phyloP scores from a whole-genome alignment of 2,113 vertebrate genomes.

The Lathamus discolor region DNA sequence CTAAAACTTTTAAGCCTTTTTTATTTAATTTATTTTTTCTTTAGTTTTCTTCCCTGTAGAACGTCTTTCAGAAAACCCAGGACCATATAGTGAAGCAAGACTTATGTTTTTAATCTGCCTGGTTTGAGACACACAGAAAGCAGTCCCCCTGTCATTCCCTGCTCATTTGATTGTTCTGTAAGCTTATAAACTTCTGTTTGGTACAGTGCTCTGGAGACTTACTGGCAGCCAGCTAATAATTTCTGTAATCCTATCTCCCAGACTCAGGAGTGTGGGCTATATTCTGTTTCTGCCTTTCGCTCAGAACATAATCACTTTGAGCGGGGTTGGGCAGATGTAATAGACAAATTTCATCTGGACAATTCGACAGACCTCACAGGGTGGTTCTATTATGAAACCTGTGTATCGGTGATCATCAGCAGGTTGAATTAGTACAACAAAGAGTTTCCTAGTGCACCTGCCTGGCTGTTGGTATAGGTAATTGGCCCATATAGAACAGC shows the following conservation, averaged over 20 bases:
- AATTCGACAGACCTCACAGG: fast-evolving
- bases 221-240: background rate
- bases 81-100: background rate
- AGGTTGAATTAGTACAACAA: background rate
- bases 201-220: background rate
- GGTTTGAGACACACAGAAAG: background rate
- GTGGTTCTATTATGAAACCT: background rate
- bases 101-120: background rate
- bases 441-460: background rate
- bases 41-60: background rate
- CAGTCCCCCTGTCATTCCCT: background rate
- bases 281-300: background rate
- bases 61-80: background rate
- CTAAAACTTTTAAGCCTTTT: background rate
- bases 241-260: background rate
- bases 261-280: background rate
- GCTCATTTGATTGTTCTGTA: background rate
- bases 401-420: background rate
- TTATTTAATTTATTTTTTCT: background rate
- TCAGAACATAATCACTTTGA: background rate
- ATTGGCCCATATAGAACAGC: background rate
- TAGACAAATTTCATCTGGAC: fast-evolving
- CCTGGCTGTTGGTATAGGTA: background rate
- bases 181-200: background rate
- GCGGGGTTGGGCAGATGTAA: background rate